A percentile compares a stretch with the other conserved stretches of the same genome.
Evolutionary conservation across 2,113 vertebrate species (phyloP).

Genomic region (Mus spicilegus): DNA sequence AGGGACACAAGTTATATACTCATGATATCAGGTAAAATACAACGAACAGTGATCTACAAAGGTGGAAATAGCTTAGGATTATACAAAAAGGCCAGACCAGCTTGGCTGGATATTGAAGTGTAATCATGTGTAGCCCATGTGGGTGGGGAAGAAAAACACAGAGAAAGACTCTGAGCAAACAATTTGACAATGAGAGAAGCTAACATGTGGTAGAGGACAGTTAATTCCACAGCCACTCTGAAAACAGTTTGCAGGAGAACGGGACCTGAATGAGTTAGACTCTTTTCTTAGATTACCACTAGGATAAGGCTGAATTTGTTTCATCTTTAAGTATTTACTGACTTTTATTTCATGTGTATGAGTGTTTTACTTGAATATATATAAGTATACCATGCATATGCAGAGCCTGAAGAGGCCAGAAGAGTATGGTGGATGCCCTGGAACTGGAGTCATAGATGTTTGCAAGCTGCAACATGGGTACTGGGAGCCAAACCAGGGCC

Average conservation of each 20-base stretch:
- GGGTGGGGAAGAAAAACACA: neutral
- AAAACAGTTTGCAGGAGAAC: neutral
- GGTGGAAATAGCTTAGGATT: neutral
- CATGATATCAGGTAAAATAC: conserved; percentile 7
- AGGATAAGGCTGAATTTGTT: neutral
- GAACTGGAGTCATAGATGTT: neutral
- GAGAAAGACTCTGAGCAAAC: neutral
- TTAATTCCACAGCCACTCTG: neutral
- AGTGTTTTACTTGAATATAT: neutral
- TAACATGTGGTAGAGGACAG: neutral
- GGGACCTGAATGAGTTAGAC: neutral
- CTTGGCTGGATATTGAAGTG: neutral
- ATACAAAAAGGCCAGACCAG: neutral
- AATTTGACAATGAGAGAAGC: neutral
- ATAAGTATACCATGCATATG: neutral
- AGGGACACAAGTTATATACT: neutral
- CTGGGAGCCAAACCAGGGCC: neutral
- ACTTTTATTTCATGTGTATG: neutral
- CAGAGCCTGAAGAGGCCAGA: neutral
- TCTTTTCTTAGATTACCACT: neutral
- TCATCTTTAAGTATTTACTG: neutral
- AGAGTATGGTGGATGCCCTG: neutral
- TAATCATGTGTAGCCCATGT: neutral
- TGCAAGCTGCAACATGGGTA: neutral
- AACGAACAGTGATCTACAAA: neutral